Evolutionary conservation across 2,888 invertebrate species (phyloP).

Genomic region (Amphipyra tragopoginis): DNA sequence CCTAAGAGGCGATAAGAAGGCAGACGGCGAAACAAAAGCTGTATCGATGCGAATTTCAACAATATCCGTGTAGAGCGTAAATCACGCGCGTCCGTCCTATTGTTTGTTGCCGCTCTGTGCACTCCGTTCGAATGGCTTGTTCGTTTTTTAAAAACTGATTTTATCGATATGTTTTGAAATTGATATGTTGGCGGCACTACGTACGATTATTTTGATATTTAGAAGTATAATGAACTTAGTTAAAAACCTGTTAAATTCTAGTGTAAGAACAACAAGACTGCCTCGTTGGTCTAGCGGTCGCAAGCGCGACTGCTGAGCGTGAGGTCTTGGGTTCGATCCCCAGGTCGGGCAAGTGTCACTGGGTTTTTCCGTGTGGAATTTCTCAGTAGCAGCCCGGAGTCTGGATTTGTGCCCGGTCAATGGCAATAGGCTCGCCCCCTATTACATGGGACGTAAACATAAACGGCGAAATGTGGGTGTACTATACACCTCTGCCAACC

Average conservation of each 20-base stretch:
- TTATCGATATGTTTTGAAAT: constrained; percentile 56
- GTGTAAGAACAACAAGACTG: too few relatives aligned
- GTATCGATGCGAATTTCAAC: constrained; percentile 63
- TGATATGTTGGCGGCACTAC: constrained; percentile 42
- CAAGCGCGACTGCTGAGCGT: too few relatives aligned
- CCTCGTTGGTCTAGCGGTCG: too few relatives aligned
- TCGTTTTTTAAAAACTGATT: constrained; percentile 56
- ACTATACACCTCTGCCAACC: too few relatives aligned
- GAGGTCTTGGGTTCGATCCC: too few relatives aligned
- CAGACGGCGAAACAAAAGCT: constrained; percentile 62
- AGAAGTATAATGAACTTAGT: not conserved
- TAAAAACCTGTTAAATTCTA: not conserved
- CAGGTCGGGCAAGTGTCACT: too few relatives aligned
- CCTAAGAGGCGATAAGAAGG: constrained; percentile 61
- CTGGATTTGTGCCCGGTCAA: too few relatives aligned
- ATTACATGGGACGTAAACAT: too few relatives aligned
- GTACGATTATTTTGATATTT: constrained; percentile 7
- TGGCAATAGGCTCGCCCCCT: too few relatives aligned
- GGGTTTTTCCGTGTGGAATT: too few relatives aligned
- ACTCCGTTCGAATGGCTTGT: constrained; percentile 45
- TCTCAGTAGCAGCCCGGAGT: too few relatives aligned
- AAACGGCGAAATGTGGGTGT: too few relatives aligned
- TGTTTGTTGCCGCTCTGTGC: constrained; percentile 60
- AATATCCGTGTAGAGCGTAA: constrained; percentile 60
- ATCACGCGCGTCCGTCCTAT: constrained; percentile 61